These are phyloP conservation scores for Campoplex capitator DNA, from an alignment of 2,888 invertebrate genomes.

Conservation along the genomic window DNA sequence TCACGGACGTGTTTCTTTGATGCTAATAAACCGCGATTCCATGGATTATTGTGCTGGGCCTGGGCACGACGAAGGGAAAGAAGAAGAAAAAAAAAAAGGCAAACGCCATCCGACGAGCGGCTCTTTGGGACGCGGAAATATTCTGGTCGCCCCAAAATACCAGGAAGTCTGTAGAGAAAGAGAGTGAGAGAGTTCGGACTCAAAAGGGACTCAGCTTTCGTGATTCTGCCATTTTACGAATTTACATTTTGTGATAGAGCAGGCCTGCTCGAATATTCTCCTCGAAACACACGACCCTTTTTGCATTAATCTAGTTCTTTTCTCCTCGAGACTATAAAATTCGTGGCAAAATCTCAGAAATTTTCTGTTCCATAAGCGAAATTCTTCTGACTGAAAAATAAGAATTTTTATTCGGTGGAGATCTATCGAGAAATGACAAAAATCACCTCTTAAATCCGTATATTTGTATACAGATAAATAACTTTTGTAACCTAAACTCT, in stretches of 20 bases:
- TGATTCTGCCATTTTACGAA: slow-evolving; percentile 46
- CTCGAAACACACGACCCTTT: slow-evolving; percentile 43
- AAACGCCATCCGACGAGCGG: slow-evolving; percentile 69
- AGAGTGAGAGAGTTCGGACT: slow-evolving; percentile 30
- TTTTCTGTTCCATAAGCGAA: slow-evolving; percentile 22
- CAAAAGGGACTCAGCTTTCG: slow-evolving; percentile 42
- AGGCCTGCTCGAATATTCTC: not conserved
- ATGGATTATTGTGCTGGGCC: slow-evolving; percentile 75
- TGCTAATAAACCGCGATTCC: slow-evolving; percentile 82
- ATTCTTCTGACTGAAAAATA: not conserved
- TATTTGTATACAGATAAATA: not conserved
- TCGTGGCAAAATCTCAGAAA: slow-evolving; percentile 28
- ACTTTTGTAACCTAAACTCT: not conserved
- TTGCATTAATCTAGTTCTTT: slow-evolving; percentile 49
- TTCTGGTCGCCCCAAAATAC: slow-evolving; percentile 75
- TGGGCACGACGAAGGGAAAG: slow-evolving; percentile 39
- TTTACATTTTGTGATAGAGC: slow-evolving; percentile 66
- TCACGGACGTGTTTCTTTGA: slow-evolving; percentile 74
- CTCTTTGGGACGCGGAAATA: slow-evolving; percentile 53
- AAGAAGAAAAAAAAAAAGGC: slow-evolving; percentile 45
- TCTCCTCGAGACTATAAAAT: not conserved
- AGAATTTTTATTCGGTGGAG: slow-evolving; percentile 7
- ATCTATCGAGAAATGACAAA: slow-evolving; percentile 6
- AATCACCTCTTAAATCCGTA: not conserved
- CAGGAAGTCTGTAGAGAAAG: slow-evolving; percentile 70